Evolutionary conservation across 2,113 vertebrate species (phyloP).

Genomic region (Calypte anna): DNA sequence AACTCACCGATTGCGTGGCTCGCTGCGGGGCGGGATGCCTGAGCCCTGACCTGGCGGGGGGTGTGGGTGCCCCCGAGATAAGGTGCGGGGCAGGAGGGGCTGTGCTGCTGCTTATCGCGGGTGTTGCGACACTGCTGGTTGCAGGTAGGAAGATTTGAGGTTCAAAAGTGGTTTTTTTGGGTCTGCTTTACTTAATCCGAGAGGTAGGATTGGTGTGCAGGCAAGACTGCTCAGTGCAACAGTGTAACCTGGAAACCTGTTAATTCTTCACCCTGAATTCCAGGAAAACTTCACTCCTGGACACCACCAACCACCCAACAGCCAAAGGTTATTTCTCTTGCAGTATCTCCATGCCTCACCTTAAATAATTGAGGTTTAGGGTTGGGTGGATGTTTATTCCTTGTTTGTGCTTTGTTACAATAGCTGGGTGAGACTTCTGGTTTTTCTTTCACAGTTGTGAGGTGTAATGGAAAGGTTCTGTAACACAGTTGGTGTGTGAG

Average conservation of each 20-base stretch:
- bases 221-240: not conserved
- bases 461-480: too few relatives aligned
- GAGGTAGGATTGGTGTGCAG: not conserved
- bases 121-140: not conserved
- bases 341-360: fast-evolving
- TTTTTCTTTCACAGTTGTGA: too few relatives aligned
- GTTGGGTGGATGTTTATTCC: fast-evolving
- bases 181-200: fast-evolving
- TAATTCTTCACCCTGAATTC: too few relatives aligned
- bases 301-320: fast-evolving
- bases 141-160: not conserved
- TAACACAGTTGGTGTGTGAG: too few relatives aligned
- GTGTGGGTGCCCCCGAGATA: not conserved
- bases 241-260: not conserved
- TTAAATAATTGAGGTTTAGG: too few relatives aligned
- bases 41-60: not conserved
- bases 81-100: not conserved
- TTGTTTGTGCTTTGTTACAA: not conserved
- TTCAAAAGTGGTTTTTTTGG: fast-evolving
- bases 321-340: not conserved
- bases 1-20: not conserved
- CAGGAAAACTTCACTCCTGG: not conserved
- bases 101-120: not conserved
- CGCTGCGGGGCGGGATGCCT: not conserved
- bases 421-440: not conserved